Conservation (phyloP, 2,113 vertebrate genomes). For the Cavia aperea region DNA sequence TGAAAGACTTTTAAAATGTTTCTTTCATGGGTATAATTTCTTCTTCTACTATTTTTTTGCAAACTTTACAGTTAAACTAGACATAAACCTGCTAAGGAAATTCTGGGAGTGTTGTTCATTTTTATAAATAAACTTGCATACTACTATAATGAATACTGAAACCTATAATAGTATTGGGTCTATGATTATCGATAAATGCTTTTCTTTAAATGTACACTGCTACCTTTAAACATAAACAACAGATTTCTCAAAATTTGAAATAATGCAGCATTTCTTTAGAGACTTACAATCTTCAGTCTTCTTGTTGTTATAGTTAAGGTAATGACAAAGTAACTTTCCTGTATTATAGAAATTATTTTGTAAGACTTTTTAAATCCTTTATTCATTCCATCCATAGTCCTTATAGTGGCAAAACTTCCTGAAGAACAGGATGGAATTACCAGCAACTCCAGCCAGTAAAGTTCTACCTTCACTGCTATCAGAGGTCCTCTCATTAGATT, state of each 20-base stretch:
- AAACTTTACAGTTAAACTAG: not conserved
- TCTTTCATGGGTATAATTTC: not conserved
- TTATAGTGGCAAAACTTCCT: not conserved
- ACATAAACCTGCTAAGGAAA: not conserved
- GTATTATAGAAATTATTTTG: slow-evolving; percentile 10
- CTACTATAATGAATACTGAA: not conserved
- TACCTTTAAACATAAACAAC: not conserved
- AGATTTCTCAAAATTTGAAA: not conserved
- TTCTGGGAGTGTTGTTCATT: not conserved
- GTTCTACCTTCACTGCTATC: not conserved
- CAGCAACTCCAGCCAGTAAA: not conserved
- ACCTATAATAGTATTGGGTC: not conserved
- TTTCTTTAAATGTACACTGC: not conserved
- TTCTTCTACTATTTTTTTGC: not conserved
- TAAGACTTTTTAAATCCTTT: not conserved
- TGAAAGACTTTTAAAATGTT: not conserved
- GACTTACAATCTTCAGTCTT: not conserved
- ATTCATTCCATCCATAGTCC: not conserved
- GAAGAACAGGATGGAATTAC: not conserved
- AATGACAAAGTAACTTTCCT: not conserved
- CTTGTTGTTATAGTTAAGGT: not conserved
- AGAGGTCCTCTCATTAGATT: not conserved
- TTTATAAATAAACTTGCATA: not conserved
- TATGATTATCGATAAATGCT: not conserved
- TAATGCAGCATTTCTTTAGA: not conserved